Base-by-base conservation (phyloP, 2,113 vertebrate species). In the Loxodonta africana region DNA sequence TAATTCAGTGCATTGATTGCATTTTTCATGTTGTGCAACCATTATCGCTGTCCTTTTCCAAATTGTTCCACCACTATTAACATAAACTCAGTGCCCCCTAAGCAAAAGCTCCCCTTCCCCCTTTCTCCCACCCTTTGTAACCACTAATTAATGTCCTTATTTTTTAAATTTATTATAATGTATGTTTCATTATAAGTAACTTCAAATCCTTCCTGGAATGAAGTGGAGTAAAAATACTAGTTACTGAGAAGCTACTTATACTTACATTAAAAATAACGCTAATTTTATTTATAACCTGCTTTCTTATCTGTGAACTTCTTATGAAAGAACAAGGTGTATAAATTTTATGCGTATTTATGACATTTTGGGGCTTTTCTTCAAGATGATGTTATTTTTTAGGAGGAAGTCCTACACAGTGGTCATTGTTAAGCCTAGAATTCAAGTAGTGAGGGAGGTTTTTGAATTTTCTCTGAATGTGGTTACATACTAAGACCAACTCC, bases 231-330 rank as follows among this genome's bases (percentile, higher is more conserved):
- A 76, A 84, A 88, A 67, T 46, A 37, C 37, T 37, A 88, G 28
- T 37, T 15, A 82, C 67, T 95, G 83, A 83, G 62, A 65, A 83
- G 46, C 23, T 65, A 57, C 53, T 87, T 83, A 88, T 60, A 76
- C 30, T 44, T 83, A 48, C 18, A 92, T 88, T 69, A 57, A 46
- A 88, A 92, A 92, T 51, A 25, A 20, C 81, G 63, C 26, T 63
- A 21, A 91, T 73, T 90, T 90, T 95, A 85, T 96, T 96, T 53
- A 46, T 74, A 90, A 90, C 11, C 15, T 80, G 48, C 17, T 80
- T 85, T 18, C 11, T 48, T 83, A 41, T 83, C 76, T 91, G 26
- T 62, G 26, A 62, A 94, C 48, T 67, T 60, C 37, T 65, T 69
- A 69, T 20, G 20, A 76, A 88, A 48, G 51, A 94, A 87, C 25